Evolutionary conservation across 2,797 vertebrate species (phyloP).

Genomic region (Urocyon cinereoargenteus): DNA sequence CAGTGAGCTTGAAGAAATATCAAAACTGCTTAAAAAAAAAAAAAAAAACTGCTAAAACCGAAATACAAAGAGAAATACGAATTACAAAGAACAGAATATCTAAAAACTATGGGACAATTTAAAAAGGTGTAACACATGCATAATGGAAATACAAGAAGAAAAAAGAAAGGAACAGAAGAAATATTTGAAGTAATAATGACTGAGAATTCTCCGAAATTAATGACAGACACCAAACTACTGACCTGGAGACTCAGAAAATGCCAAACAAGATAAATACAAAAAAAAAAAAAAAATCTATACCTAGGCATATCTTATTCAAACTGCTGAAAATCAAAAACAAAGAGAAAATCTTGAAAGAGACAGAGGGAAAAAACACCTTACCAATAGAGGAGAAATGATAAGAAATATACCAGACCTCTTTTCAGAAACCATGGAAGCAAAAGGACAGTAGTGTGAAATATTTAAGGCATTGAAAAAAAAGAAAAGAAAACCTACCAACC

Average conservation of each 20-base stretch:
- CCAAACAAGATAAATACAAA: neutral
- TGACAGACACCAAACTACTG: neutral
- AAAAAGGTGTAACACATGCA: neutral
- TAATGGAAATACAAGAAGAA: neutral
- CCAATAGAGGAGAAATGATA: neutral
- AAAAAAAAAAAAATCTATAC: neutral
- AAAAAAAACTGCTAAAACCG: neutral
- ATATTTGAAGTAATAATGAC: neutral
- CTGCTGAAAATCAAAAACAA: neutral
- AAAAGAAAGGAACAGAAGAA: neutral
- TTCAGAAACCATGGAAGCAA: neutral
- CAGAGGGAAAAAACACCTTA: neutral
- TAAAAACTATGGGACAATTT: neutral
- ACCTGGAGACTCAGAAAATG: neutral
- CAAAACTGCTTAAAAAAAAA: neutral
- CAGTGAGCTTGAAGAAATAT: neutral
- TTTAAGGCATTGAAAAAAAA: neutral
- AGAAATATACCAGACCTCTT: neutral
- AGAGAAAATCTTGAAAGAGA: neutral
- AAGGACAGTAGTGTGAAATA: neutral
- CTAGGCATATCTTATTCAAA: neutral
- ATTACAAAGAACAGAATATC: neutral
- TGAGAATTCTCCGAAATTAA: neutral
- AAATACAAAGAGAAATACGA: neutral
- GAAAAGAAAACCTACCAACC: neutral